Evolutionary conservation across 2,888 invertebrate genomes (phyloP).

Genomic region (Therioaphis trifolii): DNA sequence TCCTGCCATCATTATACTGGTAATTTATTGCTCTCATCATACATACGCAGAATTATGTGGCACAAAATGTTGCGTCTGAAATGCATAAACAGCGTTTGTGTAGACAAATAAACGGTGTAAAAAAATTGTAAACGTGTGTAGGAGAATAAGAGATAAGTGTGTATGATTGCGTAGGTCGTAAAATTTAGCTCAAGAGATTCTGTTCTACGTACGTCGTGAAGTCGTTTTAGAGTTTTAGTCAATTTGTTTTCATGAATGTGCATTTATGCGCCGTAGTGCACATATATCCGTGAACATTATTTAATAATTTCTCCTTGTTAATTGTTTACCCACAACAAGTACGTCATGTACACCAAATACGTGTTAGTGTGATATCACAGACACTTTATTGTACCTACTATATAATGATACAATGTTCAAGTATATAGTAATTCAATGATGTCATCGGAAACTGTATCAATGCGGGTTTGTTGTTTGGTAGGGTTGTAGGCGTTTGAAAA

Average conservation of each 20-base stretch:
- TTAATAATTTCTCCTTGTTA: neutral
- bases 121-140: neutral
- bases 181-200: neutral
- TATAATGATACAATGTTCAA: neutral
- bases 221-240: slow-evolving; percentile 6
- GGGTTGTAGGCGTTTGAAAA: neutral
- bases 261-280: neutral
- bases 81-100: neutral
- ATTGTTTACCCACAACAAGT: neutral
- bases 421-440: slow-evolving; percentile 6
- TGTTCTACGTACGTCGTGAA: neutral
- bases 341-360: neutral
- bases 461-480: neutral
- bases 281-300: neutral
- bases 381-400: too few species aligned
- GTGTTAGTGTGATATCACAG: too few species aligned
- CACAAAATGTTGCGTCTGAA: neutral
- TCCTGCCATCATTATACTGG: neutral
- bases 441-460: slow-evolving; percentile 31
- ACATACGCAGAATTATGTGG: neutral
- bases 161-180: neutral
- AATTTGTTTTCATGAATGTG: neutral
- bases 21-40: slow-evolving; percentile 23
- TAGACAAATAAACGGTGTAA: neutral
- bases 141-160: neutral